Base-by-base conservation (phyloP, 37 sponge, comb jelly and placozoan genomes). In the Chondrosia reniformis region DNA sequence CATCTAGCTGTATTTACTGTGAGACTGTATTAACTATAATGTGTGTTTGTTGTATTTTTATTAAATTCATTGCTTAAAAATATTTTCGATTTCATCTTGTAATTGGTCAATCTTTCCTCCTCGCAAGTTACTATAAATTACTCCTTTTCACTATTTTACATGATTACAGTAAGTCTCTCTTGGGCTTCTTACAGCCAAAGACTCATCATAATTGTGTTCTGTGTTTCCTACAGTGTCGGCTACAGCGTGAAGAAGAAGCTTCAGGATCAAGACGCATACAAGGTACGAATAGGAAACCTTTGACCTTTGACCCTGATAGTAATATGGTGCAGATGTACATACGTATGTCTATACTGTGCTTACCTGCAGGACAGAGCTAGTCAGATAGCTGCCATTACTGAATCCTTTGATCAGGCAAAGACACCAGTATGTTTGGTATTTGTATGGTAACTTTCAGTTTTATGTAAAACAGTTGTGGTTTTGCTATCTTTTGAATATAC, bases 321-420 rank as follows among this genome's bases (percentile, higher is more conserved):
- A 28, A 63, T 63, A 25, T 19, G 22, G 12, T 9, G n/a, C 64
- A 36, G 31, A n/a, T 69, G 31, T 10, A 39, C 36, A 38, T 30
- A n/a, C 13, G 38, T 37, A 9, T 30, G 25, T 69, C 72, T 17
- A n/a, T 45, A 15, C 21, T 78, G 63, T 55, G 12, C 17, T 69
- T 55, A 76, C 3, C 44, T 67, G 32, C 58, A 94, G 94, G 99
- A 99, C 80, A 67, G 94, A 64, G 90, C 96, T 10, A 96, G 94
- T 61, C 99, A 99, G 73, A 99, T 99, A 24, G 83, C 85, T 39
- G 99, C 99, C 17, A 96, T 99, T 40, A 94, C 95, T 57, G 77
- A 86, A 9, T 93, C 99, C 15, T 99, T 99, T 87, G 94, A 93
- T 33, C 94, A 92, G 28, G 94, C 97, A 13, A 90, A 93, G 33